Evolutionary conservation across 2,888 invertebrate species (phyloP), one percentile per base, ranked within the genome.

Genomic region (Drosophila mercatorum): DNA sequence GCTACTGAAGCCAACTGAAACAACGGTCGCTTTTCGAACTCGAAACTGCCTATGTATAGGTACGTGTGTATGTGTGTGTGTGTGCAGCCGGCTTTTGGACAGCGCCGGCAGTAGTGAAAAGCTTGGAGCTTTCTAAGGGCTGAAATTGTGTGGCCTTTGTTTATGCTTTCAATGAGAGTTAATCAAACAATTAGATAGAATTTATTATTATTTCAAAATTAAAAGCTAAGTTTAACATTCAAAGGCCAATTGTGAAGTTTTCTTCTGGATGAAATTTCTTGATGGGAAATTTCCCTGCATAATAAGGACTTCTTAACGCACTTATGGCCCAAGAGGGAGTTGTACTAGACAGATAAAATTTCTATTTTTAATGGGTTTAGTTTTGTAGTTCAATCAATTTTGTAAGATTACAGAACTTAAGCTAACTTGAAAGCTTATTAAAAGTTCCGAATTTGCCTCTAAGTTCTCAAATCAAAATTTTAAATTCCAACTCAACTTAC

Each of bases 41-140:
- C 88, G 84, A 88, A 78, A 63, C 31, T 55, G 31, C 14, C 6
- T n/a, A 26, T 26, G 28, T 22, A 22, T 22, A 22, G 22, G 22
- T 1, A 28, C 59, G 26, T 26, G 38, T 26, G 34, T 62, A 36
- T 46, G n/a, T 52, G 41, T 36, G 38, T 53, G 52, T 7, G 46
- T 58, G 22, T 65, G 44, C 57, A 72, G 65, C 83, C 87, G 87
- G 87, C 87, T 52, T 87, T 83, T 78, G 34, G 11, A 3, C 11
- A 17, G 2, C 10, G 31, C 47, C 44, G 47, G 34, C 43, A 41
- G 43, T 46, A 34, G 68, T 68, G 22, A 22, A 22, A 22, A 22
- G 22, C 22, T 22, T 22, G 22, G 22, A 72, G 60, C 58, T 64
- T 75, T 63, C 4, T 10, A 28, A 22, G 46, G 41, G 8, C 5